Evolutionary conservation across 2,113 vertebrate species (phyloP).

Genomic region (Seriola dumerili): DNA sequence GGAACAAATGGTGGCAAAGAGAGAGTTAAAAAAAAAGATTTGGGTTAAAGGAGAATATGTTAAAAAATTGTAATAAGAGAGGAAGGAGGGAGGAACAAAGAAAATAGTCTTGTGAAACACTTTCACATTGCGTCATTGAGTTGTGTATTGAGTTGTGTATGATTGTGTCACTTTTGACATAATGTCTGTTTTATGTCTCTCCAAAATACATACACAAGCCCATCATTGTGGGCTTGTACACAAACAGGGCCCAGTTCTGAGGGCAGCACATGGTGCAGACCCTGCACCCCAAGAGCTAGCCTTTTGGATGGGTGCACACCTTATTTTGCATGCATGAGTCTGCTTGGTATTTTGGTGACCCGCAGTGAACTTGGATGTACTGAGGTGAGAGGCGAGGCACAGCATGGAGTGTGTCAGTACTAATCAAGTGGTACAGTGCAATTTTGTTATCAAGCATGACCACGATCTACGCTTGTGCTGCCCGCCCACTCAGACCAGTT

Average conservation of each 20-base stretch:
- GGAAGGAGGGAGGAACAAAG: not conserved
- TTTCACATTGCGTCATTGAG: not conserved
- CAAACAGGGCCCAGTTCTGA: not conserved
- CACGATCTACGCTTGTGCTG: constrained; percentile 32
- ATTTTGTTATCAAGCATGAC: constrained; percentile 58
- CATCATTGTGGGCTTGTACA: not conserved
- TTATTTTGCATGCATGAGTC: constrained; percentile 23
- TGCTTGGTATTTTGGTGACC: constrained; percentile 37
- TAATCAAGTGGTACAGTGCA: constrained; percentile 54
- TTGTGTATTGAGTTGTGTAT: constrained; percentile 13
- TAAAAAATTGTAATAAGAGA: not conserved
- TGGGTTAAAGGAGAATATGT: not conserved
- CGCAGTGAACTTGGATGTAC: constrained; percentile 38
- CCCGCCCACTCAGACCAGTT: constrained; percentile 27
- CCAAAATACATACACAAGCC: not conserved
- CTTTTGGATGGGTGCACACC: constrained; percentile 18
- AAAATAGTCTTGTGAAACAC: not conserved
- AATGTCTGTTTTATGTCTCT: not conserved
- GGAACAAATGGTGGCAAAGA: not conserved
- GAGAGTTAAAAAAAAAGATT: not conserved
- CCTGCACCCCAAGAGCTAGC: not conserved
- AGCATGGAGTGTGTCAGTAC: constrained; percentile 45
- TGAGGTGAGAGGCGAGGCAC: constrained; percentile 27
- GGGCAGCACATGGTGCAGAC: not conserved
- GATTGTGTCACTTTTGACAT: constrained; percentile 8